Conservation (phyloP, 2,888 invertebrate genomes). For the Syritta pipiens region DNA sequence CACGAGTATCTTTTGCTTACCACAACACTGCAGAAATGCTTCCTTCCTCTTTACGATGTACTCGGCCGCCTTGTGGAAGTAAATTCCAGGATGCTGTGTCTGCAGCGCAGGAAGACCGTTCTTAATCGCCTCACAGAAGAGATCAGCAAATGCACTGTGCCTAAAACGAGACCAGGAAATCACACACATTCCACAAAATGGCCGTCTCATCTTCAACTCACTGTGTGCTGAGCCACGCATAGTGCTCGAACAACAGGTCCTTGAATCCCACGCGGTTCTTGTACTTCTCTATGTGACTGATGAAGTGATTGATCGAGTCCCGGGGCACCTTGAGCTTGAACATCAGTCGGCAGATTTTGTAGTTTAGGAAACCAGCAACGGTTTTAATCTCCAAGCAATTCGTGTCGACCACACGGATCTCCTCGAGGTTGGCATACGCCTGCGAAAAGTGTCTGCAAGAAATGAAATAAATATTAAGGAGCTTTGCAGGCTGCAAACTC, state of each 20-base stretch:
- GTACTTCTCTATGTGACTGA: slow-evolving; percentile 94
- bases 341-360: slow-evolving; percentile 94
- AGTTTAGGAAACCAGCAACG: slow-evolving; percentile 96
- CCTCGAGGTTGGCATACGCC: slow-evolving; percentile 93
- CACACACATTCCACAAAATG: not conserved
- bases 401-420: slow-evolving; percentile 92
- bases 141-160: slow-evolving; percentile 91
- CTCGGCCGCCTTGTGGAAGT: slow-evolving; percentile 96
- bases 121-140: slow-evolving; percentile 97
- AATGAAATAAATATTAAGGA: no score
- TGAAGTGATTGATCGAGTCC: slow-evolving; percentile 97
- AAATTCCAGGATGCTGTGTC: slow-evolving; percentile 98
- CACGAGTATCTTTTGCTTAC: slow-evolving; percentile 70
- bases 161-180: slow-evolving; percentile 74
- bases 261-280: slow-evolving; percentile 89
- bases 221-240: slow-evolving; percentile 97
- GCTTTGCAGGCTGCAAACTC: not conserved
- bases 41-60: slow-evolving; percentile 89
- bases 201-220: slow-evolving; percentile 80
- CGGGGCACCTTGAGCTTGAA: slow-evolving; percentile 93
- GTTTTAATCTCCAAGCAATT: slow-evolving; percentile 96
- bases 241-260: slow-evolving; percentile 95
- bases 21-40: slow-evolving; percentile 86
- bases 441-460: slow-evolving; percentile 87
- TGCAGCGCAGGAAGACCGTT: slow-evolving; percentile 95